Conservation (phyloP, 2,888 invertebrate genomes). For the Podabrus alpinus region DNA sequence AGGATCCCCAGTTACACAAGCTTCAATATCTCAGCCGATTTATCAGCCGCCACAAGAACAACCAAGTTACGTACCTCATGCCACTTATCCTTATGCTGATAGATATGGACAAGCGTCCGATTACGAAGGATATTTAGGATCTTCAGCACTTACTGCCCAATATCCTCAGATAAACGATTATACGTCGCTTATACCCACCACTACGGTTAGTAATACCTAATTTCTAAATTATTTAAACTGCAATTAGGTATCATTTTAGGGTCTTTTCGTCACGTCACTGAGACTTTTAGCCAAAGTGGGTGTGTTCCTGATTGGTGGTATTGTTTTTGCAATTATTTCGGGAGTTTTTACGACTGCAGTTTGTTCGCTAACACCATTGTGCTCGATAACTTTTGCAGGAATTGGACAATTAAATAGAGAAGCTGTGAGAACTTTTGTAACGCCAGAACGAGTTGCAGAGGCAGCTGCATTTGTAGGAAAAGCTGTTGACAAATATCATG, state of each 20-base stretch:
- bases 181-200: not conserved
- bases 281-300: constrained; percentile 54
- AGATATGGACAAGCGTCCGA: constrained; percentile 39
- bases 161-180: not conserved
- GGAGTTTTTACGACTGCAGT: constrained; percentile 62
- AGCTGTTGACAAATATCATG: constrained; percentile 65
- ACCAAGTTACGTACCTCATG: constrained; percentile 38
- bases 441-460: constrained; percentile 62
- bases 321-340: constrained; percentile 58
- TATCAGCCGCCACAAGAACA: constrained; percentile 34
- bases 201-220: not conserved
- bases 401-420: constrained; percentile 50
- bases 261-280: constrained; percentile 42
- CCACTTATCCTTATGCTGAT: constrained; percentile 41
- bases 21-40: constrained; percentile 26
- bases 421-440: constrained; percentile 62
- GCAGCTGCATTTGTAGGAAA: constrained; percentile 65
- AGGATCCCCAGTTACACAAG: constrained; percentile 6
- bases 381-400: constrained; percentile 61
- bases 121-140: constrained; percentile 56
- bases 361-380: constrained; percentile 67
- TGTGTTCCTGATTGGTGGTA: constrained; percentile 54
- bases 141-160: constrained; percentile 33
- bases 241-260: constrained; percentile 43
- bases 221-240: not conserved